phyloP scores from a whole-genome alignment of 2,113 vertebrate species.

The Bufo bufo region DNA sequence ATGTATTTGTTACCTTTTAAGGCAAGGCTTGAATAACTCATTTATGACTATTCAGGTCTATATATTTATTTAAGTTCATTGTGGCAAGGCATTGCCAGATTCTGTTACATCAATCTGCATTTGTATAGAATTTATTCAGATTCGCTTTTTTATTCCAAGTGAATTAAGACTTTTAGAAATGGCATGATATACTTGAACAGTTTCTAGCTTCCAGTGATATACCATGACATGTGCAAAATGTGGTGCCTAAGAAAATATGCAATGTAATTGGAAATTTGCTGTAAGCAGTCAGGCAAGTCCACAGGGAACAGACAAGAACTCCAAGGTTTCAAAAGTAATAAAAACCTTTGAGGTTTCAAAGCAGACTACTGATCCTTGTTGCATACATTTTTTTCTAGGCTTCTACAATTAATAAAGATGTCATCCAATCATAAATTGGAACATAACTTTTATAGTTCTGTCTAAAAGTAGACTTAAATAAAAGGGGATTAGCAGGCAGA shows the following conservation, averaged over 20 bases:
- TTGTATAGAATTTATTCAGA: slow-evolving; percentile 28
- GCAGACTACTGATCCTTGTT: slow-evolving; percentile 47
- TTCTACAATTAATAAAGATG: slow-evolving; percentile 55
- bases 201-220: slow-evolving; percentile 50
- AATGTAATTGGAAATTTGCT: slow-evolving; percentile 57
- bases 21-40: not conserved
- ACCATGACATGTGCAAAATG: slow-evolving; percentile 53
- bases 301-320: slow-evolving; percentile 51
- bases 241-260: slow-evolving; percentile 39
- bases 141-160: slow-evolving; percentile 31
- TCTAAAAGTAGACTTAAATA: slow-evolving; percentile 9
- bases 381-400: slow-evolving; percentile 14
- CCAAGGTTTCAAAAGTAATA: slow-evolving; percentile 54
- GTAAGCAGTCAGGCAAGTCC: slow-evolving; percentile 52
- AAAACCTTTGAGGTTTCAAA: slow-evolving; percentile 57
- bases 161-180: slow-evolving; percentile 52
- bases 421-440: slow-evolving; percentile 47
- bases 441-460: slow-evolving; percentile 26
- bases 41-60: not conserved
- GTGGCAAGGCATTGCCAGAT: not conserved
- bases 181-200: slow-evolving; percentile 24
- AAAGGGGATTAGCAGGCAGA: slow-evolving; percentile 1
- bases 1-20: not conserved
- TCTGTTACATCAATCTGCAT: slow-evolving; percentile 30
- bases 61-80: not conserved